These are phyloP conservation scores for Eudemis profundana DNA, from an alignment of 2,888 invertebrate species.

Conservation along the genomic window DNA sequence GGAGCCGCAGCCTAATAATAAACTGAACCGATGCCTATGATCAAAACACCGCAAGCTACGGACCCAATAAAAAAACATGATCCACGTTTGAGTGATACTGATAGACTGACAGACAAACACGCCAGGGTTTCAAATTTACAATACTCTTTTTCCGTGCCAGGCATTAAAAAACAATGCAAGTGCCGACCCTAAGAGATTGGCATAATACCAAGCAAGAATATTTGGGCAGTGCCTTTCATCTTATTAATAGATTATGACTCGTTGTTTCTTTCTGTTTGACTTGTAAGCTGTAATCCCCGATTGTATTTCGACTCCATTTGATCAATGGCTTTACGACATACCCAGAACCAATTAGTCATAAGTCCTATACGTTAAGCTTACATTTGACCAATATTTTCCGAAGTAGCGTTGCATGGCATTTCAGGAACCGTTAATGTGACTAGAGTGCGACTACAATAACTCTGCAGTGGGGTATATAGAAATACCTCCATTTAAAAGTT, in stretches of 20 bases:
- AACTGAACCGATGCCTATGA: too few relatives aligned
- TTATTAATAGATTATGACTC: constrained; percentile 43
- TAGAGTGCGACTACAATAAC: too few relatives aligned
- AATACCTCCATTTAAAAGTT: too few relatives aligned
- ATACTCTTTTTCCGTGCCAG: background rate
- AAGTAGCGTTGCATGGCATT: background rate
- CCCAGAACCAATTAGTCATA: background rate
- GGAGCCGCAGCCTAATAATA: too few relatives aligned
- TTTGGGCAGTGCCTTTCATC: constrained; percentile 39
- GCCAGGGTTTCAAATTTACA: too few relatives aligned
- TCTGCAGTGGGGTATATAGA: too few relatives aligned
- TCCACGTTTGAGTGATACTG: too few relatives aligned
- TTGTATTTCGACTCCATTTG: constrained; percentile 31
- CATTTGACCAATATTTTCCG: background rate
- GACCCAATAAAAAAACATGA: too few relatives aligned
- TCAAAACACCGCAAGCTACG: too few relatives aligned
- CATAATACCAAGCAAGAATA: constrained; percentile 37
- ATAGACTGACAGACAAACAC: background rate
- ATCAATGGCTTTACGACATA: constrained; percentile 31
- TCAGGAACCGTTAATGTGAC: too few relatives aligned
- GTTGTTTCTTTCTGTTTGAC: constrained; percentile 35
- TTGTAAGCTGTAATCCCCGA: constrained; percentile 30
- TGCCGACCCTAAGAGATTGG: constrained; percentile 29
- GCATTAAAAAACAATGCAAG: background rate
- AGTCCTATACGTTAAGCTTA: background rate